Evolutionary conservation across 2,113 vertebrate genomes (phyloP).

Genomic region (Panurus biarmicus): DNA sequence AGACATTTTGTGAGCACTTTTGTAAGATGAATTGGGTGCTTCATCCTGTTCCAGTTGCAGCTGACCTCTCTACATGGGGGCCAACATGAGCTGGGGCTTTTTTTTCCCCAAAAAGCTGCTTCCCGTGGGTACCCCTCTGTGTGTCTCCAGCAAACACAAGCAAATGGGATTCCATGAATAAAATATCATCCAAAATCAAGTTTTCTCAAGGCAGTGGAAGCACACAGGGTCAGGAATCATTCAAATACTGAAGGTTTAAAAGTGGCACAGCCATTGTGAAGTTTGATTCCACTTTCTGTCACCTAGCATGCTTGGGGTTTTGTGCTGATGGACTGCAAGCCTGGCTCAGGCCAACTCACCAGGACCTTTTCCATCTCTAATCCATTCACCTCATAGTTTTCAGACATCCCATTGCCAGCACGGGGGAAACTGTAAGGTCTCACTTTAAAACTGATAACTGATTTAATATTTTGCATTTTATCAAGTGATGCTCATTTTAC

Average conservation of each 20-base stretch:
- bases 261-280: not conserved
- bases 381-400: not conserved
- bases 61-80: not conserved
- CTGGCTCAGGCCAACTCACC: not conserved
- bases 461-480: not conserved
- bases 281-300: not conserved
- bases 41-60: not conserved
- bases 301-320: fast-evolving
- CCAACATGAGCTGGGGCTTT: not conserved
- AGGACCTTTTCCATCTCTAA: not conserved
- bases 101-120: not conserved
- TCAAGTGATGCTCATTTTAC: not conserved
- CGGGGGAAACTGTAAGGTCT: not conserved
- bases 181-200: not conserved
- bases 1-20: not conserved
- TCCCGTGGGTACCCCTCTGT: fast-evolving
- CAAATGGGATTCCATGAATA: not conserved
- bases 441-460: not conserved
- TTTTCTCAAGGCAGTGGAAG: not conserved
- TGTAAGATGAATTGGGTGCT: not conserved
- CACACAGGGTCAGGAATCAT: fast-evolving
- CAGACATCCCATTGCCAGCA: not conserved
- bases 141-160: not conserved
- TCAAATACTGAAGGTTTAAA: not conserved
- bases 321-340: not conserved